Base-by-base conservation (phyloP, 2,797 vertebrate genomes). In the Pipistrellus nathusii region DNA sequence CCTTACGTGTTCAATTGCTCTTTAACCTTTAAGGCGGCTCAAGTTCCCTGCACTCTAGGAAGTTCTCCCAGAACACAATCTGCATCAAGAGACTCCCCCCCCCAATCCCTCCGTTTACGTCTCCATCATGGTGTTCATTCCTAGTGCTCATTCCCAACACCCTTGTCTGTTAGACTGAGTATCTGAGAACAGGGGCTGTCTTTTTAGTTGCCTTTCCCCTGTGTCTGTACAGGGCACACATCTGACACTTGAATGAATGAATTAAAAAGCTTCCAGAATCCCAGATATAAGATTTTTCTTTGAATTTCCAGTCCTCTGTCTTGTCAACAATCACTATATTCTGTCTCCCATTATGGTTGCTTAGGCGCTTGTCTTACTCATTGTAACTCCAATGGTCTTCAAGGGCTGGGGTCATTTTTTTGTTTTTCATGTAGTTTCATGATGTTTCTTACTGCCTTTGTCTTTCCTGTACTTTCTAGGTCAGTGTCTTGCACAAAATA, bases 251-350 rank as follows among this genome's bases (percentile, higher is more conserved):
- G 30, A 77, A 85, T 27, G 46, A 78, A 64, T 32, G 17, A 75
- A 83, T 44, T 25, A 35, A 75, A 91, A 87, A 55, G 13, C 15
- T 41, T 35, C 46, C 51, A 59, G 55, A 73, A 91, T 88, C 44
- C 62, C 41, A 69, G 72, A 21, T 66, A 21, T 44, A 41, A 92
- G 91, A 57, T 72, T 94, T 93, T 38, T 71, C 30, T 73, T 69
- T 72, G 72, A 78, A 57, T 53, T 69, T 93, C 69, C 5, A 66
- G 48, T 73, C 46, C 14, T 80, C 41, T 92, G 23, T 72, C 81
- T 95, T 88, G 32, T 71, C 57, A 75, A 21, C 62, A 41, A 57
- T 46, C 38, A 64, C 14, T 14, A 9, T n/a, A 25, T 55, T 82
- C 48, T 90, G 38, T 30, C 64, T 46, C 55, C 1, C 18, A 25